Evolutionary conservation across 37 sponge, comb jelly and placozoan genomes (phyloP).

Genomic region (Bolinopsis microptera): DNA sequence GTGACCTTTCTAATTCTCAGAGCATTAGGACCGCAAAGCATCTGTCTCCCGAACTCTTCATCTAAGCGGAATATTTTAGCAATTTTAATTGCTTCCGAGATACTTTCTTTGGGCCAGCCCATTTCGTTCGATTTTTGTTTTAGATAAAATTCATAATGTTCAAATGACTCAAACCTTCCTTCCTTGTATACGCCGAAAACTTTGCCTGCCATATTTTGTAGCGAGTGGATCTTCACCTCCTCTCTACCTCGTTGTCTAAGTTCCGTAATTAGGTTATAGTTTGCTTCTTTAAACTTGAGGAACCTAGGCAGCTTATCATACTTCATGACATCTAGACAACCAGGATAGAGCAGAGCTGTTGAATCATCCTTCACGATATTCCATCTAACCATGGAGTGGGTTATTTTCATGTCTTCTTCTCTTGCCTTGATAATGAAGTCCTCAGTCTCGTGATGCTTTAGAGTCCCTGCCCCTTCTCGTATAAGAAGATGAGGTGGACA

Average conservation of each 20-base stretch:
- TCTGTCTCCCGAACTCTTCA: slow-evolving; percentile 41
- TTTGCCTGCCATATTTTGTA: too few relatives aligned
- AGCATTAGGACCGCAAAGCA: background rate
- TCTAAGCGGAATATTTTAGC: background rate
- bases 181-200: too few relatives aligned
- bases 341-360: too few relatives aligned
- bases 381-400: background rate
- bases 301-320: too few relatives aligned
- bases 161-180: too few relatives aligned
- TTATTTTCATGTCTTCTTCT: background rate
- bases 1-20: background rate
- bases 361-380: too few relatives aligned
- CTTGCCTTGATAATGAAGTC: too few relatives aligned
- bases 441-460: background rate
- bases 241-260: too few relatives aligned
- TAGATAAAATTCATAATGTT: background rate
- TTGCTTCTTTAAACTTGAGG: too few relatives aligned
- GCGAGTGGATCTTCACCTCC: too few relatives aligned
- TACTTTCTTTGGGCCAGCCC: background rate
- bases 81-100: background rate
- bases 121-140: background rate
- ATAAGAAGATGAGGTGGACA: slow-evolving; percentile 4
- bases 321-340: too few relatives aligned
- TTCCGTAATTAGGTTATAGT: too few relatives aligned
- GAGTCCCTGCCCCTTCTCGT: background rate